A percentile compares a stretch with the other conserved stretches of the same genome.
These are phyloP conservation scores for Apotomis betuletana DNA, from an alignment of 2,888 invertebrate genomes.

Conservation along the genomic window DNA sequence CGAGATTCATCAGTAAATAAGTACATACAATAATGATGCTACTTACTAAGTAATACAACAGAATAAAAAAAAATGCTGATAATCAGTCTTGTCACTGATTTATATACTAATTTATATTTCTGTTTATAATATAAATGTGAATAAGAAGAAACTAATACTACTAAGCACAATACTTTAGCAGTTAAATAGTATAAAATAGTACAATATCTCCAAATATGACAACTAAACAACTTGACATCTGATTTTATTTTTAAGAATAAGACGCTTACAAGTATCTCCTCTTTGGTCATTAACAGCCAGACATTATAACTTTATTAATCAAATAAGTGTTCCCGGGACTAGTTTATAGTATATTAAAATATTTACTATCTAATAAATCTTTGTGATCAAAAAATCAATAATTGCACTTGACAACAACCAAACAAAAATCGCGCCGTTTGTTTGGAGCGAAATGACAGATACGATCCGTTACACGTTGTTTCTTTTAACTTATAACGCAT, in stretches of 20 bases:
- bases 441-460: conserved; percentile 41
- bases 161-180: conserved; percentile 24
- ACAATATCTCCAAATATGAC: conserved; percentile 46
- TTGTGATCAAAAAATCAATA: conserved; percentile 65
- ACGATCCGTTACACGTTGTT: conserved; percentile 31
- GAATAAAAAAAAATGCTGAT: conserved; percentile 12
- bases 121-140: conserved; percentile 6
- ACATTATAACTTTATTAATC: neutral
- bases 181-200: conserved; percentile 55
- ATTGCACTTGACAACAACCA: conserved; percentile 61
- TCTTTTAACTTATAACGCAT: neutral
- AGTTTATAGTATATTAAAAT: neutral
- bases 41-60: conserved; percentile 18
- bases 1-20: neutral
- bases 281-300: conserved; percentile 47
- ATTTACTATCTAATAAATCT: conserved; percentile 17
- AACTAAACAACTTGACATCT: conserved; percentile 55
- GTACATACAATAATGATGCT: neutral
- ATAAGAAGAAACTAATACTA: conserved; percentile 15
- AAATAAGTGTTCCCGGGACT: neutral
- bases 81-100: neutral
- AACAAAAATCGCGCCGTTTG: conserved; percentile 70
- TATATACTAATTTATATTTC: neutral
- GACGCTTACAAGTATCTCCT: conserved; percentile 50
- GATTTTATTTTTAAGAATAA: conserved; percentile 53